A percentile compares a stretch with the other conserved stretches of the same genome.
Conservation (phyloP, 2,888 invertebrate genomes). For the Camptogramma bilineatum region DNA sequence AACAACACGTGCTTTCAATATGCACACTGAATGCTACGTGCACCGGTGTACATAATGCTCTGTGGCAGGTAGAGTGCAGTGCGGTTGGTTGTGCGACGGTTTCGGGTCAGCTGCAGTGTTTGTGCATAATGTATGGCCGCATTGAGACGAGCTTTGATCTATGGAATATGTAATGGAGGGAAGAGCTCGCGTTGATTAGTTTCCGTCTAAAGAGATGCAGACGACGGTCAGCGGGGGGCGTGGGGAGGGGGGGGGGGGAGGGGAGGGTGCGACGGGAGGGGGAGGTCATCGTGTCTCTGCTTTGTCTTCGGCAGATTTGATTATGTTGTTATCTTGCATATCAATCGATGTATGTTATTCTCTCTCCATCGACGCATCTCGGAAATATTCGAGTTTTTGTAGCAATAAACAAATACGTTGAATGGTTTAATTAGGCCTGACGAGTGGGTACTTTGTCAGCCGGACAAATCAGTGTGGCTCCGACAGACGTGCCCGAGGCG, state of each 20-base stretch:
- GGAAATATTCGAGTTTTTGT: too few relatives aligned
- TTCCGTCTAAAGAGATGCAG: conserved; percentile 1
- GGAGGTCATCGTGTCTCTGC: not conserved
- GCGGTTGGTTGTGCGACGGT: not conserved
- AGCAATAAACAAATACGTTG: not conserved
- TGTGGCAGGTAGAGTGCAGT: not conserved
- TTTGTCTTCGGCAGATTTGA: conserved; percentile 3
- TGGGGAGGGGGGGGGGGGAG: not conserved
- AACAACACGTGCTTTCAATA: not conserved
- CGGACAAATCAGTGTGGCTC: not conserved
- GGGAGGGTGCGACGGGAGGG: too few relatives aligned
- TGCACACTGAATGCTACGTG: not conserved
- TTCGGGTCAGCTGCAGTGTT: conserved; percentile 7
- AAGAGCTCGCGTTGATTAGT: conserved; percentile 10
- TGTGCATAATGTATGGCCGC: conserved; percentile 8
- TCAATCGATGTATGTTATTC: not conserved
- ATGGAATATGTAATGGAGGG: conserved; percentile 10
- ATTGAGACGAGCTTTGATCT: conserved; percentile 15
- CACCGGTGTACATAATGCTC: not conserved
- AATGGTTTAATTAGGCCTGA: not conserved
- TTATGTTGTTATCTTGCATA: not conserved
- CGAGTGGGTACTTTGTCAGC: not conserved
- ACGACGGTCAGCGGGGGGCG: not conserved
- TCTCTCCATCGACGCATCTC: too few relatives aligned
- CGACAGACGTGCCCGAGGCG: not conserved